Conservation (phyloP, 2,113 vertebrate species). For the Coptodon bakossiorum region DNA sequence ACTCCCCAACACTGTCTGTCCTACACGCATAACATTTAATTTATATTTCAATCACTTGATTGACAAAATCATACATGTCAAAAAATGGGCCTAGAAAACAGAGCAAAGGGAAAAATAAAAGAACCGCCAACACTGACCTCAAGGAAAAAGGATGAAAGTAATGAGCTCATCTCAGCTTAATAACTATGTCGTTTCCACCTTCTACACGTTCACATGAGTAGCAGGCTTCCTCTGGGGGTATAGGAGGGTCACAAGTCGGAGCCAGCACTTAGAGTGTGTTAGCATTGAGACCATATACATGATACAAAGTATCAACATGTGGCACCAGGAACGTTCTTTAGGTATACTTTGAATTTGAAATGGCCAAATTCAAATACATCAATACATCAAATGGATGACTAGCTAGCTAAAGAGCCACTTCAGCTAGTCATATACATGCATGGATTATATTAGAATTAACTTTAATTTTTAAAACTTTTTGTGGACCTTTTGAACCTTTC, state of each 20-base stretch:
- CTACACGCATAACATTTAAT: rapidly evolving
- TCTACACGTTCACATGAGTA: neutral
- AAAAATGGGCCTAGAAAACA: neutral
- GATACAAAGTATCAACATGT: neutral
- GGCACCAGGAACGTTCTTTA: neutral
- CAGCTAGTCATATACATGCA: neutral
- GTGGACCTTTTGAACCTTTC: neutral
- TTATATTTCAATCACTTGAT: neutral
- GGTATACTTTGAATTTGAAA: neutral
- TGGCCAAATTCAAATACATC: neutral
- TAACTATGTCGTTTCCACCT: neutral
- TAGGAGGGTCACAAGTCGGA: neutral
- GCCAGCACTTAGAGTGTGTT: conserved; percentile 19
- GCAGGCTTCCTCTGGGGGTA: neutral
- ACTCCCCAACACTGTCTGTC: too few species aligned
- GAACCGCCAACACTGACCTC: neutral
- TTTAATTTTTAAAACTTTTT: neutral
- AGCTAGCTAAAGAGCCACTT: neutral
- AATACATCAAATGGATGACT: neutral
- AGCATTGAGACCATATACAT: neutral
- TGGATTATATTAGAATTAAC: neutral
- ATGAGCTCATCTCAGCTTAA: neutral
- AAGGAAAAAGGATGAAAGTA: neutral
- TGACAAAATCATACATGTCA: neutral
- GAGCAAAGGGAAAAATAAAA: conserved; percentile 6